These are phyloP conservation scores for Peromyscus nudipes DNA, from an alignment of 2,797 vertebrate species.

Conservation along the genomic window DNA sequence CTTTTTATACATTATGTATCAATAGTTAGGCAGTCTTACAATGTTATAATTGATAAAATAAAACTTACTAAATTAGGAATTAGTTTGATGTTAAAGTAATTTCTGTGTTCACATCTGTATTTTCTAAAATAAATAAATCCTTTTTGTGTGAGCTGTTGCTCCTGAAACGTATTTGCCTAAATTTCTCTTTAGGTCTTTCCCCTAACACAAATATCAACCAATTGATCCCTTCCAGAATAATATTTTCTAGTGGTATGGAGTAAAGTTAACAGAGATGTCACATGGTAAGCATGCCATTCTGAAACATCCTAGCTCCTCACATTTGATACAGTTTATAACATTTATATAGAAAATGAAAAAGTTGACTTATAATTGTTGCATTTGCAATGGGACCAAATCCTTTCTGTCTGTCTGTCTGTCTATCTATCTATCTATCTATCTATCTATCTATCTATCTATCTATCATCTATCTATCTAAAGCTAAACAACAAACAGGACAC, in stretches of 20 bases:
- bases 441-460: background rate
- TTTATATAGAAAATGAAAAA: conserved; percentile 20
- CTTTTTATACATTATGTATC: background rate
- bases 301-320: background rate
- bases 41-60: conserved; percentile 56
- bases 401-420: no score
- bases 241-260: background rate
- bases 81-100: conserved; percentile 48
- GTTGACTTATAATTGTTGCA: background rate
- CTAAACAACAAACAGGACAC: background rate
- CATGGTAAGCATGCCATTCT: background rate
- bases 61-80: conserved; percentile 20
- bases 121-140: conserved; percentile 69
- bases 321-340: background rate
- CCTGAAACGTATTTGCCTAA: conserved; percentile 42
- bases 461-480: background rate
- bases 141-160: conserved; percentile 62
- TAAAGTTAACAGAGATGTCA: conserved; percentile 21
- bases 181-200: background rate
- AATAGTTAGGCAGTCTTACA: conserved; percentile 16
- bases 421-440: background rate
- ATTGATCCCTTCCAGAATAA: background rate
- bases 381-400: background rate
- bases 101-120: conserved; percentile 43
- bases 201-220: background rate